Conservation (phyloP, 2,888 invertebrate species). For the Drosophila pseudotalamancana region DNA sequence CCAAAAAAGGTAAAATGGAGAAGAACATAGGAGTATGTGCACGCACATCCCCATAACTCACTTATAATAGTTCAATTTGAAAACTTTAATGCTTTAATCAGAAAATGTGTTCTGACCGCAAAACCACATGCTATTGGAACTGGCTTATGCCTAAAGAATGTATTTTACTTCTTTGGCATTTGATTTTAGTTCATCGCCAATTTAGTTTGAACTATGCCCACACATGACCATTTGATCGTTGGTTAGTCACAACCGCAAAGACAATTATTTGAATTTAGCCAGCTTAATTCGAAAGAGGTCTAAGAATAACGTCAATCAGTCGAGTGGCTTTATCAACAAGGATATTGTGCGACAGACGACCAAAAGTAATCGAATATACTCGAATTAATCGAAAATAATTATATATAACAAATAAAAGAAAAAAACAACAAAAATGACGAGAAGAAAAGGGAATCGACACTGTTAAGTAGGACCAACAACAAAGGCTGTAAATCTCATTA, state of each 20-base stretch:
- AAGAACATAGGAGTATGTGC: not conserved
- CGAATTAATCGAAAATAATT: slow-evolving; percentile 3
- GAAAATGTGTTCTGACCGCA: slow-evolving; percentile 58
- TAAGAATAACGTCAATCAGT: slow-evolving; percentile 12
- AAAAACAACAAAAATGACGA: not conserved
- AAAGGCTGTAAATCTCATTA: slow-evolving; percentile 69
- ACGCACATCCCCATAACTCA: slow-evolving; percentile 11
- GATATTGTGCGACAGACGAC: slow-evolving; percentile 28
- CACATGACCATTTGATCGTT: slow-evolving; percentile 3
- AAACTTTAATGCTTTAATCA: slow-evolving; percentile 50
- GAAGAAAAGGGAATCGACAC: slow-evolving; percentile 10
- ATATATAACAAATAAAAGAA: not conserved
- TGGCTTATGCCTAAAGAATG: slow-evolving; percentile 4
- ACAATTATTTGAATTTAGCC: slow-evolving; percentile 55
- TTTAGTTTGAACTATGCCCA: slow-evolving; percentile 13
- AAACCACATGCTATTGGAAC: slow-evolving; percentile 41
- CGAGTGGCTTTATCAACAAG: slow-evolving; percentile 9
- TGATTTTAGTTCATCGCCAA: slow-evolving; percentile 34
- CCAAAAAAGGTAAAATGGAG: not conserved
- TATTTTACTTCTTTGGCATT: slow-evolving; percentile 14
- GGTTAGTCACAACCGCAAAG: slow-evolving; percentile 38
- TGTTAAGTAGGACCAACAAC: slow-evolving; percentile 22
- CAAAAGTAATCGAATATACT: slow-evolving; percentile 24
- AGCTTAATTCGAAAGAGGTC: not conserved
- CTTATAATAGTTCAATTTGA: slow-evolving; percentile 59